Percentiles rank a stretch among this genome's conserved stretches.
These are phyloP conservation scores for Corythaeola cristata DNA, from an alignment of 2,113 vertebrate genomes.

Conservation along the genomic window DNA sequence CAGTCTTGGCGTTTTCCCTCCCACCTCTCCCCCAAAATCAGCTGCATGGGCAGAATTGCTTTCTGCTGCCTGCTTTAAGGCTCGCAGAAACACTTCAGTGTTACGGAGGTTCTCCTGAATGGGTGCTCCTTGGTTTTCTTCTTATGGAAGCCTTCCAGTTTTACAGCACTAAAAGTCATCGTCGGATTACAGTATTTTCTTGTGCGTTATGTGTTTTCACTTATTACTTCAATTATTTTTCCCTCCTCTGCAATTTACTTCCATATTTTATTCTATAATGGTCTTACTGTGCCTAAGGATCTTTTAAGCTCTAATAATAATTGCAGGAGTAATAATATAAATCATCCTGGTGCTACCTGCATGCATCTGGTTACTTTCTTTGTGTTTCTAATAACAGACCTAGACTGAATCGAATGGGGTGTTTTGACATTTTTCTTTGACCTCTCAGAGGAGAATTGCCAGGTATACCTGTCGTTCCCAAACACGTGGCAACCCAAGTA, in stretches of 20 bases:
- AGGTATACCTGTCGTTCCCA: background rate
- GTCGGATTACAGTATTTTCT: background rate
- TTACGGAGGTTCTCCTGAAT: background rate
- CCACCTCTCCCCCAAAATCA: background rate
- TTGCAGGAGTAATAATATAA: background rate
- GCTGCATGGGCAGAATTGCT: background rate
- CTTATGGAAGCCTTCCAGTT: background rate
- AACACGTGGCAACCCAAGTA: rapidly evolving
- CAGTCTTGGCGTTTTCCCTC: background rate
- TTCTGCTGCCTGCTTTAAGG: background rate
- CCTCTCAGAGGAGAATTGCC: background rate
- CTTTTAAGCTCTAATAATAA: constrained; percentile 9
- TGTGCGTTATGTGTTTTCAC: background rate
- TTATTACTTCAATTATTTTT: background rate
- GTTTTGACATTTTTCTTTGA: background rate
- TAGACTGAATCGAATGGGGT: background rate
- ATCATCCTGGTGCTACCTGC: background rate
- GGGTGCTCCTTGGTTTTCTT: background rate
- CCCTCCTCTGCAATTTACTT: background rate
- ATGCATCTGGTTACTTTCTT: background rate
- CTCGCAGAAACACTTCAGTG: background rate
- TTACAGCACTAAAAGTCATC: background rate
- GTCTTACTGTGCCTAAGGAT: constrained; percentile 5
- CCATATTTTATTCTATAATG: background rate
- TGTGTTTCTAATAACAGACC: background rate